A percentile compares a stretch with the other conserved stretches of the same genome.
Conservation (phyloP, 2,113 vertebrate genomes). For the Tricholaema leucomelas region DNA sequence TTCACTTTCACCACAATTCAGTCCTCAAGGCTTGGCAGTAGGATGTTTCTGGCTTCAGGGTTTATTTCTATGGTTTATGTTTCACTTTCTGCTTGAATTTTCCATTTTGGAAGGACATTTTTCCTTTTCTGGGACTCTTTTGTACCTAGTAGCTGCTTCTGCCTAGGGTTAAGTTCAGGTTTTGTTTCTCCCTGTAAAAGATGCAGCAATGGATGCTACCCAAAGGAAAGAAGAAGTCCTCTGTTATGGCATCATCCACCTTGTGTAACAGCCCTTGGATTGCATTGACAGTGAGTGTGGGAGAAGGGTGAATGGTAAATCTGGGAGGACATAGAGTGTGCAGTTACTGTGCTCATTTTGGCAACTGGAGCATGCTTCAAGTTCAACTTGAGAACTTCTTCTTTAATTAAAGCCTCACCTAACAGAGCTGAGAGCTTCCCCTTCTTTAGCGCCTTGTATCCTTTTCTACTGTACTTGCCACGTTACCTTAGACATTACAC, state of each 20-base stretch:
- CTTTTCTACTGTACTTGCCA: background rate
- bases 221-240: background rate
- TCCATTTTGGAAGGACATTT: background rate
- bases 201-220: background rate
- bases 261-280: background rate
- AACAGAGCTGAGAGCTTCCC: background rate
- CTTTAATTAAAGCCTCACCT: background rate
- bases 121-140: background rate
- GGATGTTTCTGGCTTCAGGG: background rate
- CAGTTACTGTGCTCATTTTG: background rate
- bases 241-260: background rate
- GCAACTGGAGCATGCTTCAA: background rate
- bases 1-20: background rate
- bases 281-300: background rate
- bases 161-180: background rate
- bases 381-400: slow-evolving; percentile 4
- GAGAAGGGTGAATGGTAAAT: background rate
- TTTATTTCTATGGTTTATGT: background rate
- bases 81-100: background rate
- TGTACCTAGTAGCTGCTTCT: background rate
- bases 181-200: background rate
- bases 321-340: background rate
- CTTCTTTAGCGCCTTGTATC: background rate
- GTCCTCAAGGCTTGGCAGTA: background rate
- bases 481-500: background rate